These are phyloP conservation scores for Drosophila punjabiensis DNA, from an alignment of 1,140 invertebrate genomes.

Conservation along the genomic window DNA sequence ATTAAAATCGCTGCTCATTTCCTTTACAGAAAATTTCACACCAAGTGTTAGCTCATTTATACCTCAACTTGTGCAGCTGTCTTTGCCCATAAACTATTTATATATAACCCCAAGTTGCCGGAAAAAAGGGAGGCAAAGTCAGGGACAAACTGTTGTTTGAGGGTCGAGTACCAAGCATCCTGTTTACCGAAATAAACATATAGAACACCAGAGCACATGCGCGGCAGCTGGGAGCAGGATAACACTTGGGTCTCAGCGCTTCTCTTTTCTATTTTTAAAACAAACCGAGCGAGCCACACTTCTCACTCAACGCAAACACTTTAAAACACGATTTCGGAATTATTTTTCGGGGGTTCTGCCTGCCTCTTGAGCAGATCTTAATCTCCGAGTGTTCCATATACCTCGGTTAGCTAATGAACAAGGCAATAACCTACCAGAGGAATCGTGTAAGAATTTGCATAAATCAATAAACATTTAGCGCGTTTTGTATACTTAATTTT, in stretches of 20 bases:
- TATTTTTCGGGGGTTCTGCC: constrained; percentile 3
- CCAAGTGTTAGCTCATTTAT: constrained; percentile 13
- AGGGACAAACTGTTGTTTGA: neutral
- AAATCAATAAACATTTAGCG: constrained; percentile 75
- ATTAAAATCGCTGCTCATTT: neutral
- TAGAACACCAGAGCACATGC: constrained; percentile 31
- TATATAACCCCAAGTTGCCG: neutral
- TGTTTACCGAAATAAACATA: constrained; percentile 37
- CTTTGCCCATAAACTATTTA: constrained; percentile 38
- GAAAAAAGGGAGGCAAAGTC: constrained; percentile 21
- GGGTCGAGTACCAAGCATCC: constrained; percentile 40
- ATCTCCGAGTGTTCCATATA: constrained; percentile 38
- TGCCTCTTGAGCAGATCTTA: constrained; percentile 17
- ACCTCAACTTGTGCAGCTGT: constrained; percentile 37
- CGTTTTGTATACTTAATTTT: constrained; percentile 43
- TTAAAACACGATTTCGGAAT: constrained; percentile 7
- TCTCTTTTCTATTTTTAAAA: constrained; percentile 60
- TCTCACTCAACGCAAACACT: constrained; percentile 33
- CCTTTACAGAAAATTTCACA: neutral
- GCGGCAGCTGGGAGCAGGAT: constrained; percentile 34
- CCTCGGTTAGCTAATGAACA: constrained; percentile 38
- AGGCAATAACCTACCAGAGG: constrained; percentile 63
- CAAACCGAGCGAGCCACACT: constrained; percentile 27
- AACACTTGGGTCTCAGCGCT: constrained; percentile 2
- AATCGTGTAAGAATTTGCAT: constrained; percentile 58